phyloP scores from a whole-genome alignment of 2,797 vertebrate species.

The Pyrocephalus nanus region DNA sequence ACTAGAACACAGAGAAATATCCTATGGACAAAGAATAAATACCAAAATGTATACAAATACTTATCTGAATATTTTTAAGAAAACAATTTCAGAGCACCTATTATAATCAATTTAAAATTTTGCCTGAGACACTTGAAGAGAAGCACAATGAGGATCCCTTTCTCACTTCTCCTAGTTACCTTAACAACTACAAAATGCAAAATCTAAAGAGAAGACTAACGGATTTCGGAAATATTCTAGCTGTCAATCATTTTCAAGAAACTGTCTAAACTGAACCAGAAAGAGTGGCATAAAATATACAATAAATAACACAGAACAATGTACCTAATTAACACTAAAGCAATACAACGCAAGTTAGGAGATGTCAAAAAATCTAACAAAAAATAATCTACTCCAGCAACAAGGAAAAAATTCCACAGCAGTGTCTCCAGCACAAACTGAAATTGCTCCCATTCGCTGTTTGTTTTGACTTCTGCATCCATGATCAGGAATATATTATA shows the following conservation, averaged over 20 bases:
- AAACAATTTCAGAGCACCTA: neutral
- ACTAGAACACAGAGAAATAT: neutral
- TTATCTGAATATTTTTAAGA: neutral
- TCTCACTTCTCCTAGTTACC: neutral
- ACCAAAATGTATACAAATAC: neutral
- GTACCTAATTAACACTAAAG: neutral
- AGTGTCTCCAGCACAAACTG: neutral
- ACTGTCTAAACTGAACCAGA: neutral
- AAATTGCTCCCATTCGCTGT: neutral
- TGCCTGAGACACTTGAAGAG: neutral
- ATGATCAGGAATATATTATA: rapidly evolving
- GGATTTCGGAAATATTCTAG: slow-evolving; percentile 3
- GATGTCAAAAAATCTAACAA: neutral
- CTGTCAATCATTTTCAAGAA: neutral
- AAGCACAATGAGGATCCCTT: neutral
- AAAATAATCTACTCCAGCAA: neutral
- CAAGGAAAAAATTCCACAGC: neutral
- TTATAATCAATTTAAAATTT: neutral
- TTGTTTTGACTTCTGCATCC: neutral
- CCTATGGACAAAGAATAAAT: neutral
- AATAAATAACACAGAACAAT: neutral
- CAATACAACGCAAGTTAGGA: neutral
- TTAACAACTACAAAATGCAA: slow-evolving; percentile 10
- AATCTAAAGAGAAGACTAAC: neutral
- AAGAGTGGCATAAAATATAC: neutral